These are phyloP conservation scores for Rotaria sp. DNA, from an alignment of 2,888 invertebrate genomes.

Conservation along the genomic window DNA sequence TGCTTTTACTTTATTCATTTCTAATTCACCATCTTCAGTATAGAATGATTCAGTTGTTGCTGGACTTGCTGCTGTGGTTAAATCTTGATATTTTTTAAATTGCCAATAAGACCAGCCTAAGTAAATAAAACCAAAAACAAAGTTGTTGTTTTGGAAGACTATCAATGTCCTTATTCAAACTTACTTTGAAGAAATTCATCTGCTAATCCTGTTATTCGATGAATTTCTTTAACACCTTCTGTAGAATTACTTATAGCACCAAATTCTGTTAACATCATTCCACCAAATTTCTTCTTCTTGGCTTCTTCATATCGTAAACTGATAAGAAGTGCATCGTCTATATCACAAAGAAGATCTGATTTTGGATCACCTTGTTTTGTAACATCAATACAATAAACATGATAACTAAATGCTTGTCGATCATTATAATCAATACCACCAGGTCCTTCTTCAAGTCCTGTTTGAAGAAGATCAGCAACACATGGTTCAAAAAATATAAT, in stretches of 20 bases:
- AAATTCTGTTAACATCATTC: conserved; percentile 26
- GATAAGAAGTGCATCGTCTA: not conserved
- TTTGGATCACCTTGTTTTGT: conserved; percentile 14
- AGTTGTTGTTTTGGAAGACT: not conserved
- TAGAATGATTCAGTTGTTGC: conserved; percentile 26
- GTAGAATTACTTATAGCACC: conserved; percentile 9
- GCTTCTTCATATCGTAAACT: not conserved
- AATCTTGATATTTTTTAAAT: conserved; percentile 24
- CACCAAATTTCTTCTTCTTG: not conserved
- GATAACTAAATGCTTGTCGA: conserved; percentile 29
- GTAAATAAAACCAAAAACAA: not conserved
- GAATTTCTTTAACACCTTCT: not conserved
- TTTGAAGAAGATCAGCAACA: not conserved
- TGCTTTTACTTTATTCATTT: conserved; percentile 13
- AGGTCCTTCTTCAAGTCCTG: not conserved
- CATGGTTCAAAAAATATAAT: conserved; percentile 9
- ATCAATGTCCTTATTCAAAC: not conserved
- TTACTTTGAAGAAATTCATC: conserved; percentile 14
- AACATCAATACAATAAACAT: conserved; percentile 26
- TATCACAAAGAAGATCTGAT: not conserved
- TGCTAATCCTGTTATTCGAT: not conserved
- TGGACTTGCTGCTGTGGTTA: conserved; percentile 20
- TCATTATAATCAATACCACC: not conserved
- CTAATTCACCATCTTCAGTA: conserved; percentile 12
- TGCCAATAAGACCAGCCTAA: conserved; percentile 25